Percentiles rank a stretch among this genome's conserved stretches.
Conservation (phyloP, 1,140 invertebrate genomes). For the Aricia agestis region DNA sequence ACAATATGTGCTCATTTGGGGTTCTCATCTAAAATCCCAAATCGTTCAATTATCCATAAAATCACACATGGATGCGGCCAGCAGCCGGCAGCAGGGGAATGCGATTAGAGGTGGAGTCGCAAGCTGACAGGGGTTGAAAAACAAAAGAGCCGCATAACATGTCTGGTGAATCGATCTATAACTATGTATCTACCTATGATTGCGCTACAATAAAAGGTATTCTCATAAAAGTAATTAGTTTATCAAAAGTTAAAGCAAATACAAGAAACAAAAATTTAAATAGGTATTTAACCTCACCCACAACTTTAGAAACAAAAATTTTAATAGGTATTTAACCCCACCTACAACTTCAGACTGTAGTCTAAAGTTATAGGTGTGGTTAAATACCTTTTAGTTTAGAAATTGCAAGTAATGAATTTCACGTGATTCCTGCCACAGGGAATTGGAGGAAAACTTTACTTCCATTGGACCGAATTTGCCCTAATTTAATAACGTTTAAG, state of each 20-base stretch:
- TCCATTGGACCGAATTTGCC: neutral
- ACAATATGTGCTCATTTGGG: neutral
- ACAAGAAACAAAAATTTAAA: too few species aligned
- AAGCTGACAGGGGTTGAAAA: conserved; percentile 58
- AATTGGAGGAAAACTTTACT: neutral
- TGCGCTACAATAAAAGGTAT: neutral
- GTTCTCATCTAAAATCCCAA: conserved; percentile 26
- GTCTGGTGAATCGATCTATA: conserved; percentile 16
- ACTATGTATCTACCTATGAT: neutral
- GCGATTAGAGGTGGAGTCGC: conserved; percentile 44
- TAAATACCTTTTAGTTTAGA: too few species aligned
- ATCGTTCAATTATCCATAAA: conserved; percentile 59
- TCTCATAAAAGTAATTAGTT: too few species aligned
- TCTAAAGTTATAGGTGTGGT: too few species aligned
- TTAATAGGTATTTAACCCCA: too few species aligned
- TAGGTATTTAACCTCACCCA: too few species aligned
- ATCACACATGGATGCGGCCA: conserved; percentile 22
- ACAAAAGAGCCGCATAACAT: conserved; percentile 37
- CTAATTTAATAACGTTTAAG: neutral
- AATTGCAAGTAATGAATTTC: too few species aligned
- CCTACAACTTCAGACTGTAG: too few species aligned
- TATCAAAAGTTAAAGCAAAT: too few species aligned
- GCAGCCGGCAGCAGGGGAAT: conserved; percentile 52
- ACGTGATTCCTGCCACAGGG: neutral
- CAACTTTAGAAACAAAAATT: too few species aligned